A percentile compares a stretch with the other conserved stretches of the same genome.
Evolutionary conservation across 1,140 invertebrate species (phyloP).

Genomic region (Drosophila melanogaster): Release_6_plus_ISO1_MT NT_033779.5:2405001-2405500

Average conservation of each 20-base stretch:
- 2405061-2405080: slow-evolving; percentile 33
- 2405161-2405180: neutral
- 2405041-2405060: slow-evolving; percentile 86
- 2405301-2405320: slow-evolving; percentile 18
- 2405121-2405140: too few relatives aligned
- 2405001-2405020: slow-evolving; percentile 98
- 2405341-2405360: slow-evolving; percentile 50
- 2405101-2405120: neutral
- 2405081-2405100: too few relatives aligned
- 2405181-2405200: neutral
- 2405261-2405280: slow-evolving; percentile 62
- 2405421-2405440: slow-evolving; percentile 77
- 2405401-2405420: slow-evolving; percentile 67
- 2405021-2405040: slow-evolving; percentile 97
- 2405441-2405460: slow-evolving; percentile 62
- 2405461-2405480: slow-evolving; percentile 13
- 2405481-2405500: slow-evolving; percentile 39
- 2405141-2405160: too few relatives aligned
- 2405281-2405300: slow-evolving; percentile 65
- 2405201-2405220: slow-evolving; percentile 10
- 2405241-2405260: neutral
- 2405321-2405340: slow-evolving; percentile 67
- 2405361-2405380: slow-evolving; percentile 15
- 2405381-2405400: slow-evolving; percentile 19
- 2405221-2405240: slow-evolving; percentile 1